These are phyloP conservation scores for Camponotus fellah DNA, from an alignment of 2,888 invertebrate genomes.

Conservation along the genomic window DNA sequence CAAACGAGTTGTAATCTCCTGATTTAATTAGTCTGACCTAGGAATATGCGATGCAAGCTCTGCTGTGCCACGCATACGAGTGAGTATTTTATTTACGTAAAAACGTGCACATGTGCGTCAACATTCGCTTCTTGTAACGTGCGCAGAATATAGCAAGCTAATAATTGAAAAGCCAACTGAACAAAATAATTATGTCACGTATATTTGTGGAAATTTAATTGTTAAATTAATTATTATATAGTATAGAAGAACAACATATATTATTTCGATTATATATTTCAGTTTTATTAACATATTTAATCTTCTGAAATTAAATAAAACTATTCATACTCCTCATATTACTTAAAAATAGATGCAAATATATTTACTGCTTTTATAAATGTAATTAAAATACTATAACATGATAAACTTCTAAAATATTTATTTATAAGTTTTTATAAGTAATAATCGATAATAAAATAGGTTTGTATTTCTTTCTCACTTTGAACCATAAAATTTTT, in stretches of 20 bases:
- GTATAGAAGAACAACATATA: background rate
- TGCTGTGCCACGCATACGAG: background rate
- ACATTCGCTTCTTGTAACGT: background rate
- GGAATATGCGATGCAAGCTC: constrained; percentile 5
- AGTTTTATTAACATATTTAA: background rate
- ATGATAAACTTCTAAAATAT: background rate
- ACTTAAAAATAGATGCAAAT: background rate
- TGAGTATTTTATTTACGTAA: constrained; percentile 29
- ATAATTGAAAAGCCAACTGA: constrained; percentile 31
- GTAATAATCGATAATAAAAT: background rate
- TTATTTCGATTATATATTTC: background rate
- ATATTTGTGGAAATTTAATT: background rate
- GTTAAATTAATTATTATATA: constrained; percentile 11
- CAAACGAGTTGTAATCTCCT: constrained; percentile 28
- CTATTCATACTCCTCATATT: background rate
- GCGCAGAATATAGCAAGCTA: background rate
- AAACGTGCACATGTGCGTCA: constrained; percentile 7
- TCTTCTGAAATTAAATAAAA: background rate
- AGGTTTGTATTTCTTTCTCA: background rate
- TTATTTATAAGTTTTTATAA: background rate
- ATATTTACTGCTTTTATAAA: background rate
- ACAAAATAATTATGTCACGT: background rate
- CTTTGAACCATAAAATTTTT: background rate
- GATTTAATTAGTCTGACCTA: constrained; percentile 44
- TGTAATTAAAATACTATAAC: background rate